Conservation (phyloP, 2,888 invertebrate genomes). For the Ernsta delagoae region DNA sequence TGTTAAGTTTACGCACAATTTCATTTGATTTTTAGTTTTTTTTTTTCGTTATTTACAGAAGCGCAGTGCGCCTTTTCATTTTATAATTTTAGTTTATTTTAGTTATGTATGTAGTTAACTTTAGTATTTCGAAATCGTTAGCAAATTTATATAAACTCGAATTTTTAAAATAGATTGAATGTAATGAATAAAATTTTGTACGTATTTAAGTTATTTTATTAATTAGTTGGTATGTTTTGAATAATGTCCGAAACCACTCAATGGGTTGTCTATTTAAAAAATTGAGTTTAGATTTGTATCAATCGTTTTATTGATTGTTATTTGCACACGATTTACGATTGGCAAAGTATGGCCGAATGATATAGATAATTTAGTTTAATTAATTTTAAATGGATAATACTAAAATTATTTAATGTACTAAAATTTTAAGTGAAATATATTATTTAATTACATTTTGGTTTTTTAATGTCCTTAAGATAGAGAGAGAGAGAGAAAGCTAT, state of each 20-base stretch:
- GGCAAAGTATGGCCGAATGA: not conserved
- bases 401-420: conserved; percentile 29
- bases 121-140: conserved; percentile 14
- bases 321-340: not conserved
- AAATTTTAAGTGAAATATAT: conserved; percentile 48
- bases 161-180: not conserved
- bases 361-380: conserved; percentile 26
- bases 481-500: not conserved
- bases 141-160: conserved; percentile 15
- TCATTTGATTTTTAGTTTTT: conserved; percentile 15
- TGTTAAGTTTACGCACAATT: conserved; percentile 30
- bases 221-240: not conserved
- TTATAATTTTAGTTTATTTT: conserved; percentile 19
- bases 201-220: not conserved
- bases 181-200: conserved; percentile 7
- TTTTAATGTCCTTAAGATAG: conserved; percentile 6
- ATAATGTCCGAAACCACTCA: not conserved
- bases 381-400: conserved; percentile 20
- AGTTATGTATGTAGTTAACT: conserved; percentile 17
- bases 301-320: not conserved
- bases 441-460: conserved; percentile 43
- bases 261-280: not conserved
- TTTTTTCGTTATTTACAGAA: conserved; percentile 10
- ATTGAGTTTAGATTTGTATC: not conserved
- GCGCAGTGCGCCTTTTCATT: conserved; percentile 8